Evolutionary conservation across 2,888 invertebrate genomes (phyloP).

Genomic region (Coleophora flavipennella): DNA sequence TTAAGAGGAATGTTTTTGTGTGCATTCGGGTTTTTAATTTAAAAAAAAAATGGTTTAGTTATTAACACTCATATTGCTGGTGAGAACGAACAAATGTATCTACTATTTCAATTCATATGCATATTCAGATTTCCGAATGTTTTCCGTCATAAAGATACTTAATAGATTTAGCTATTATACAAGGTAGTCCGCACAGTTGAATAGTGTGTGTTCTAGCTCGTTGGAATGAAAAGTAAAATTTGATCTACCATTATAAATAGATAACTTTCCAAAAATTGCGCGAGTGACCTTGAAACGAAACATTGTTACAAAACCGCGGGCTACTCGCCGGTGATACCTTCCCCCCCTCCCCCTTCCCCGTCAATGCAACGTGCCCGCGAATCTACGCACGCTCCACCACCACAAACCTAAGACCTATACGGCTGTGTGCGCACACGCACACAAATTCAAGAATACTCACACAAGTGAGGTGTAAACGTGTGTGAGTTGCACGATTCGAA

Average conservation of each 20-base stretch:
- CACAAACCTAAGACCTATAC: constrained; percentile 31
- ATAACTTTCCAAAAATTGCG: constrained; percentile 72
- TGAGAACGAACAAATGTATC: too few species aligned
- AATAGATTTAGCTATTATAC: too few species aligned
- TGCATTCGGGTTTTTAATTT: too few species aligned
- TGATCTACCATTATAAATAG: constrained; percentile 46
- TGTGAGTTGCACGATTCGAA: constrained; percentile 31
- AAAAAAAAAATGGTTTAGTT: too few species aligned
- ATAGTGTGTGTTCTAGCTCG: too few species aligned
- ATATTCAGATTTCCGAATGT: too few species aligned
- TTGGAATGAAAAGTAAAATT: constrained; percentile 25
- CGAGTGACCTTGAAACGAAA: constrained; percentile 71
- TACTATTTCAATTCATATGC: too few species aligned
- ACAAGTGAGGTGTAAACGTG: constrained; percentile 15
- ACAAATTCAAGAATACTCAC: constrained; percentile 22
- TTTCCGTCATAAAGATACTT: not conserved
- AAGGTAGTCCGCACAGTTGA: too few species aligned
- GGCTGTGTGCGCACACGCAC: constrained; percentile 29
- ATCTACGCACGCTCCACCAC: constrained; percentile 49
- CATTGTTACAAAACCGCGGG: constrained; percentile 69
- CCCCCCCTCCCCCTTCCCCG: constrained; percentile 31
- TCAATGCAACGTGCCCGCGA: constrained; percentile 39
- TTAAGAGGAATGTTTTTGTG: too few species aligned
- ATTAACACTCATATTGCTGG: too few species aligned
- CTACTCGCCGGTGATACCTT: constrained; percentile 57